These are phyloP conservation scores for Capreolus pygargus DNA, from an alignment of 2,113 vertebrate species.

Conservation along the genomic window DNA sequence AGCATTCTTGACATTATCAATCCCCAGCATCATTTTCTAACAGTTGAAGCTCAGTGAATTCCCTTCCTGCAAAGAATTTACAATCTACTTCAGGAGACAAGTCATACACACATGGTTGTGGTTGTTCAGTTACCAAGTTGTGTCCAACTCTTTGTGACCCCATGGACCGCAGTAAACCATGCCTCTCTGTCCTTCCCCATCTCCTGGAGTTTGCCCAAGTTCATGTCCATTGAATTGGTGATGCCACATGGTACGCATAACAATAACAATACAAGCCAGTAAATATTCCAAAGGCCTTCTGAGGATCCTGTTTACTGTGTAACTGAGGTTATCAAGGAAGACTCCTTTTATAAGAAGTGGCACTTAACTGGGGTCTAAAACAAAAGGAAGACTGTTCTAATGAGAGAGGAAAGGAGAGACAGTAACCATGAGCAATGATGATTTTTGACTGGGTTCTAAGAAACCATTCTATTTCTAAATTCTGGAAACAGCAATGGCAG, in stretches of 20 bases:
- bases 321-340: background rate
- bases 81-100: background rate
- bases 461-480: background rate
- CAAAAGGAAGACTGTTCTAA: background rate
- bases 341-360: background rate
- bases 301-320: background rate
- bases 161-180: background rate
- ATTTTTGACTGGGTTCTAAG: background rate
- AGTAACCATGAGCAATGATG: background rate
- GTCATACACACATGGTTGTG: background rate
- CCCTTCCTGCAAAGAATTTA: background rate
- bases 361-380: background rate
- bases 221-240: background rate
- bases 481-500: background rate
- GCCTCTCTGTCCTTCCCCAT: background rate
- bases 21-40: background rate
- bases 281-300: background rate
- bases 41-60: background rate
- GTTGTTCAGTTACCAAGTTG: background rate
- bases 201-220: background rate
- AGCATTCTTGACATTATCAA: background rate
- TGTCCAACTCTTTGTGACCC: background rate
- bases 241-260: background rate
- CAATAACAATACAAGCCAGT: background rate
- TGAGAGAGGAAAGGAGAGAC: background rate